Evolutionary conservation across 2,113 vertebrate species (phyloP).

Genomic region (Scytalopus superciliaris): DNA sequence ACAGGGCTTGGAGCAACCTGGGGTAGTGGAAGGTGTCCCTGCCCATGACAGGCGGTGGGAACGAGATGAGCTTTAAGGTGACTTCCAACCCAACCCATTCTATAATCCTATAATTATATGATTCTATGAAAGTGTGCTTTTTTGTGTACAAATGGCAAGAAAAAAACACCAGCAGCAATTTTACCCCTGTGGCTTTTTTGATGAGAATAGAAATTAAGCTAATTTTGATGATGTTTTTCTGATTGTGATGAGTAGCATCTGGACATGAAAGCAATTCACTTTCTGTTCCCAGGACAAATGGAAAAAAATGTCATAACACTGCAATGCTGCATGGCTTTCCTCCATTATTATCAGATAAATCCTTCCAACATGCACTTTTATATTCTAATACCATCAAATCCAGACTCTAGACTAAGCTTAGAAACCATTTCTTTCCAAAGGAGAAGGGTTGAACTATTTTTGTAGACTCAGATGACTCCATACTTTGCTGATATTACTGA

Average conservation of each 20-base stretch:
- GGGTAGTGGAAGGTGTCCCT: not conserved
- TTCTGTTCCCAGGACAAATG: not conserved
- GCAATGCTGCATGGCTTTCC: not conserved
- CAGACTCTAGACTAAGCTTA: not conserved
- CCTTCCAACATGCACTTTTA: not conserved
- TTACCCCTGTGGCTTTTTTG: not conserved
- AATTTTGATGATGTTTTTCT: not conserved
- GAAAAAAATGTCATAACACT: not conserved
- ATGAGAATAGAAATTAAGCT: not conserved
- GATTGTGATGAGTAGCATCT: not conserved
- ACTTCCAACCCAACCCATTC: not conserved
- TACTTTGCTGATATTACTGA: not conserved
- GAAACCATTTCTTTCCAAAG: not conserved
- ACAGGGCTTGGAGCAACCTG: accelerated
- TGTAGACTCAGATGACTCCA: not conserved
- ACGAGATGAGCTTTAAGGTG: not conserved
- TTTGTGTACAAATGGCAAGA: not conserved
- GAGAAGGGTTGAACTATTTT: not conserved
- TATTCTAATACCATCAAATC: not conserved
- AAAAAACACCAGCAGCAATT: not conserved
- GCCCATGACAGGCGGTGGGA: accelerated
- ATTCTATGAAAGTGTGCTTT: not conserved
- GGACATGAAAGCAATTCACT: not conserved
- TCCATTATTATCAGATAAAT: not conserved
- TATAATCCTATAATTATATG: not conserved